Evolutionary conservation across 1,140 invertebrate species (phyloP).

Genomic region (Drosophila ananassae): DNA sequence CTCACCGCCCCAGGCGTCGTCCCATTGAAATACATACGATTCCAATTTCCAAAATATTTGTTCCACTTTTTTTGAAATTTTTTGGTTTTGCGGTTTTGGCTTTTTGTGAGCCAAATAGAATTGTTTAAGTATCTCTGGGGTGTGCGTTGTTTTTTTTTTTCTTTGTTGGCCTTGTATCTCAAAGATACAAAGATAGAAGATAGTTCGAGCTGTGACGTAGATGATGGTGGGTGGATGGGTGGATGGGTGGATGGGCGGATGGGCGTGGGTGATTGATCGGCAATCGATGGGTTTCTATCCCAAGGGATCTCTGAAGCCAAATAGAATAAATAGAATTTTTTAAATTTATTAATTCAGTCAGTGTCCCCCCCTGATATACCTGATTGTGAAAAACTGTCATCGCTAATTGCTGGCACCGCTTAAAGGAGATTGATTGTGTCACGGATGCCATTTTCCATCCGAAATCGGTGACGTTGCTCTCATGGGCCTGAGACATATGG

Average conservation of each 20-base stretch:
- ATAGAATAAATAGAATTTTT: background rate
- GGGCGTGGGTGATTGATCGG: slow-evolving; percentile 30
- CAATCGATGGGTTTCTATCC: slow-evolving; percentile 33
- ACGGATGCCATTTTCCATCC: slow-evolving; percentile 31
- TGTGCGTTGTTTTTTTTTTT: slow-evolving; percentile 22
- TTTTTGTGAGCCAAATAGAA: slow-evolving; percentile 47
- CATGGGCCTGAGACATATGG: slow-evolving; percentile 22
- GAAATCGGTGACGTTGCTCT: slow-evolving; percentile 46
- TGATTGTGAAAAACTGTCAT: slow-evolving; percentile 35
- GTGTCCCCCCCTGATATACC: too few relatives aligned
- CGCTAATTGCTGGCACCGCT: slow-evolving; percentile 58
- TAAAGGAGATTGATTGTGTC: slow-evolving; percentile 63
- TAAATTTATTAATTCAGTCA: background rate
- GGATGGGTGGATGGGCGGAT: too few relatives aligned
- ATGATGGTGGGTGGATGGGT: background rate
- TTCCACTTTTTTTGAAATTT: slow-evolving; percentile 43
- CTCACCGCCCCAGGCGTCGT: slow-evolving; percentile 16
- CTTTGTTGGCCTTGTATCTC: slow-evolving; percentile 39
- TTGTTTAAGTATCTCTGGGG: slow-evolving; percentile 39
- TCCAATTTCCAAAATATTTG: slow-evolving; percentile 76
- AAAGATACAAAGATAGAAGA: slow-evolving; percentile 52
- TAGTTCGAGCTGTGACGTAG: slow-evolving; percentile 42
- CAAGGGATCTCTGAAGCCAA: too few relatives aligned
- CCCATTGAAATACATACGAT: slow-evolving; percentile 44
- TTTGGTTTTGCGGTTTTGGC: slow-evolving; percentile 38